Base-by-base conservation (phyloP, 2,113 vertebrate genomes). In the Daphoenositta chrysoptera region DNA sequence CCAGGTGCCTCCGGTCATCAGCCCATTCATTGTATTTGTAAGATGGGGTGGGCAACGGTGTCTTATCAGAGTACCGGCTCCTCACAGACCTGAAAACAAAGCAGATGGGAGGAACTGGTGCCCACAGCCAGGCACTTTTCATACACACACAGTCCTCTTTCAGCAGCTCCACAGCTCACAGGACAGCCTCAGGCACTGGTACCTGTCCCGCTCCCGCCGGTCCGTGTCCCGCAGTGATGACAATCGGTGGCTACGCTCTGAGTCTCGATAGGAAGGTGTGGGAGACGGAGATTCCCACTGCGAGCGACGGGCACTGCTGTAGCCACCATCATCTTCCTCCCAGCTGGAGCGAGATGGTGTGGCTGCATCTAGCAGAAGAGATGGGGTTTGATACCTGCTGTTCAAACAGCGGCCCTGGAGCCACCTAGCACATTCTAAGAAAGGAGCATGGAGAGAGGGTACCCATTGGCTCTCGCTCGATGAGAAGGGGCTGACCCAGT, bases 21-120 rank as follows among this genome's bases (percentile, higher is more conserved):
- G 99, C 99, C 99, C 99, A 99, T 48, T 99, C 99, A 0, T 99
- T 99, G 97, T 99, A 99, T 87, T 99, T 99, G 94, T 99, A 99
- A 0, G 99, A 99, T 0, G 99, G 99, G 4, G 99, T 99, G 6
- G 99, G 99, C 69, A 99, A 89, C 0, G 99, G 99, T 0, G 99
- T 99, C 95, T 99, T 99, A 0, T 99, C 99, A 0, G 97, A 96
- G 92, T 99, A 99, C 44, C 97, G 98, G 91, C 98, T 98, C 97
- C 98, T 99, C 69, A 98, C 96, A 85, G 99, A 99, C 97, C 99
- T 99, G 92, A 18, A 63, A 57, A 87, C 35, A 92, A 28, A 94
- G 22, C 8, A 17, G 0, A 0, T 60, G 24, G 23, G 15, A 76
- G 2, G 10, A n/a, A 35, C 0, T 15, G 21, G 27, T 37, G 33